These are phyloP conservation scores for Brachypalpus laphriformis DNA, from an alignment of 2,888 invertebrate genomes.

Conservation along the genomic window DNA sequence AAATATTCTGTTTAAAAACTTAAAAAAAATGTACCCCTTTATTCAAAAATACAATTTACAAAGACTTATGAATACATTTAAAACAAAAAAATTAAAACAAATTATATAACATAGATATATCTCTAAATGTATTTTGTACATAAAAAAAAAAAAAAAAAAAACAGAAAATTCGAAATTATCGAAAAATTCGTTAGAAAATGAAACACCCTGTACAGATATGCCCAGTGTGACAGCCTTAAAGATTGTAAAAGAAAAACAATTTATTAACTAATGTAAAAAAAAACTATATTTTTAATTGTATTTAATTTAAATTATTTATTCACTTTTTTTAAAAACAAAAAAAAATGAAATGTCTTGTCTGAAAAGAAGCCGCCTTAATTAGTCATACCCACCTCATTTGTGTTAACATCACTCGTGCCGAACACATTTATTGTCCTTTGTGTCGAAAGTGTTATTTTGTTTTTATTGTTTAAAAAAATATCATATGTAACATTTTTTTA, in stretches of 20 bases:
- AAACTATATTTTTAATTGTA: slow-evolving; percentile 63
- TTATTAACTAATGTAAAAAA: slow-evolving; percentile 37
- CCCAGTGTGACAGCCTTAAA: slow-evolving; percentile 62
- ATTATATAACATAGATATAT: slow-evolving; percentile 29
- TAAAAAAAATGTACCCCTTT: slow-evolving; percentile 41
- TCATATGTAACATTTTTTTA: slow-evolving; percentile 66
- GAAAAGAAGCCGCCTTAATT: slow-evolving; percentile 29
- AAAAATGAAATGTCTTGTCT: slow-evolving; percentile 55
- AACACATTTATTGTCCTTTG: slow-evolving; percentile 34
- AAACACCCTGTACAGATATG: slow-evolving; percentile 52
- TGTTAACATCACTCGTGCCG: slow-evolving; percentile 1
- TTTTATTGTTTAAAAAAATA: slow-evolving; percentile 48
- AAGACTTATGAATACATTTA: slow-evolving; percentile 66
- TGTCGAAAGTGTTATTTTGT: slow-evolving; percentile 50
- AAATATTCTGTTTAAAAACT: slow-evolving; percentile 12
- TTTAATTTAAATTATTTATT: slow-evolving; percentile 74
- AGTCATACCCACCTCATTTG: neutral
- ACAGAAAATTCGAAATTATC: slow-evolving; percentile 7
- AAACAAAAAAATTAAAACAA: slow-evolving; percentile 33
- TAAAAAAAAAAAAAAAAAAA: slow-evolving; percentile 9
- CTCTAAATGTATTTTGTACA: slow-evolving; percentile 46
- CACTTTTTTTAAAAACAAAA: slow-evolving; percentile 8
- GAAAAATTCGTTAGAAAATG: slow-evolving; percentile 13
- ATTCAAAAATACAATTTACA: slow-evolving; percentile 50
- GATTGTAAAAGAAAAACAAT: slow-evolving; percentile 19